Evolutionary conservation across 2,888 invertebrate genomes (phyloP).

Genomic region (Aleiodes testaceus): DNA sequence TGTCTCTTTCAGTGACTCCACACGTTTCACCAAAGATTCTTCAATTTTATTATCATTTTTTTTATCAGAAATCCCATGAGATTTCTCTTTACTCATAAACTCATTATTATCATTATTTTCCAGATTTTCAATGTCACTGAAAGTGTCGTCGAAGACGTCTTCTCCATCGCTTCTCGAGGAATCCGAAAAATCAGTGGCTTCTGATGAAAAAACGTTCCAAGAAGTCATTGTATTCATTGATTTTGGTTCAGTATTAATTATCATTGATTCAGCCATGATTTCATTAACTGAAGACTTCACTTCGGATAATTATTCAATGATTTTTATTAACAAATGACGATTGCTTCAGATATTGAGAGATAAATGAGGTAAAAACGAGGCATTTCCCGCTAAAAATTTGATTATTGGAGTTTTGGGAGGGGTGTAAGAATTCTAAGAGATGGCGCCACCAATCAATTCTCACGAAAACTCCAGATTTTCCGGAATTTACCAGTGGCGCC

Average conservation of each 20-base stretch:
- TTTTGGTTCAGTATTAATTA: neutral
- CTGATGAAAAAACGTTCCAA: neutral
- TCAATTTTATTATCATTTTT: neutral
- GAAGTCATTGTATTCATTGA: neutral
- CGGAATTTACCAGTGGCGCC: too few relatives aligned
- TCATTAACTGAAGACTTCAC: too few relatives aligned
- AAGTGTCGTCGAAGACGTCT: constrained; percentile 8
- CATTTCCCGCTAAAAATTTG: too few relatives aligned
- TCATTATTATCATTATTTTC: neutral
- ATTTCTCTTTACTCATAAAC: neutral
- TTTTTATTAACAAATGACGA: too few relatives aligned
- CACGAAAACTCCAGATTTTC: too few relatives aligned
- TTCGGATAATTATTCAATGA: too few relatives aligned
- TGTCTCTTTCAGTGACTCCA: neutral
- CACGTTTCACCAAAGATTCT: constrained; percentile 1
- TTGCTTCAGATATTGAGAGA: too few relatives aligned
- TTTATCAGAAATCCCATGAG: too few relatives aligned
- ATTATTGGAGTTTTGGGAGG: too few relatives aligned
- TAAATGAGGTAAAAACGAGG: too few relatives aligned
- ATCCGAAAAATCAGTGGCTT: neutral
- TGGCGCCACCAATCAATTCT: too few relatives aligned
- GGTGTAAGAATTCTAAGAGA: too few relatives aligned
- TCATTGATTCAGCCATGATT: neutral
- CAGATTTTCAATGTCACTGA: neutral
- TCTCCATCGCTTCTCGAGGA: neutral